Evolutionary conservation across 2,797 vertebrate genomes (phyloP).

Genomic region (Myotis daubentonii): DNA sequence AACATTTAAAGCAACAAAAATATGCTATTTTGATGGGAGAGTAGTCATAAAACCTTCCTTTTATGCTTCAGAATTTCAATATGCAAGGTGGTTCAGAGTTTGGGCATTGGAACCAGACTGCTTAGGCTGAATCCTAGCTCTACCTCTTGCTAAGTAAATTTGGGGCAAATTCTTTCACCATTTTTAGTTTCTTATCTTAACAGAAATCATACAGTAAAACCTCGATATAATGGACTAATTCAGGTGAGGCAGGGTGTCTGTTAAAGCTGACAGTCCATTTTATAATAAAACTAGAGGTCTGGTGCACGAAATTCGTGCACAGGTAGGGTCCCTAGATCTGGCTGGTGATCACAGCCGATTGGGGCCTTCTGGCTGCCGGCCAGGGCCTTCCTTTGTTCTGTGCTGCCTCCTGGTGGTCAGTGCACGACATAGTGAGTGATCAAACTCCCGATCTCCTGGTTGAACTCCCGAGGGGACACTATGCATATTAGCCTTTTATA

Average conservation of each 20-base stretch:
- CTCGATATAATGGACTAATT: not conserved
- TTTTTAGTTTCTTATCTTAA: conserved; percentile 23
- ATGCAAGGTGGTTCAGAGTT: not conserved
- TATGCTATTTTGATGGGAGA: not conserved
- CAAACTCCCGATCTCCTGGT: too few relatives aligned
- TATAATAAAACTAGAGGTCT: not conserved
- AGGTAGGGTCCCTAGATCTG: too few relatives aligned
- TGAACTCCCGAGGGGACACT: too few relatives aligned
- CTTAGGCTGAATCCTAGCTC: not conserved
- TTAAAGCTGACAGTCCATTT: not conserved
- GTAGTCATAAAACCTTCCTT: not conserved
- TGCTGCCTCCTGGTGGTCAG: too few relatives aligned
- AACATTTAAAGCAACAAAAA: conserved; percentile 37
- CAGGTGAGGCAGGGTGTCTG: not conserved
- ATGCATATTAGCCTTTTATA: too few relatives aligned
- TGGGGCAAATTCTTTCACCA: not conserved
- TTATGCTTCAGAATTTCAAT: not conserved
- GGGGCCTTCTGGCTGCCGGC: too few relatives aligned
- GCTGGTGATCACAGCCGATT: too few relatives aligned
- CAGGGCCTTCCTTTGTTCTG: too few relatives aligned
- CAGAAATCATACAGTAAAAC: not conserved
- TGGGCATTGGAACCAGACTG: not conserved
- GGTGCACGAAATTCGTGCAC: too few relatives aligned
- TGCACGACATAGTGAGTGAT: too few relatives aligned
- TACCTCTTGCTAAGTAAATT: not conserved